Base-by-base conservation (phyloP, 2,113 vertebrate genomes). In the Electrona antarctica region DNA sequence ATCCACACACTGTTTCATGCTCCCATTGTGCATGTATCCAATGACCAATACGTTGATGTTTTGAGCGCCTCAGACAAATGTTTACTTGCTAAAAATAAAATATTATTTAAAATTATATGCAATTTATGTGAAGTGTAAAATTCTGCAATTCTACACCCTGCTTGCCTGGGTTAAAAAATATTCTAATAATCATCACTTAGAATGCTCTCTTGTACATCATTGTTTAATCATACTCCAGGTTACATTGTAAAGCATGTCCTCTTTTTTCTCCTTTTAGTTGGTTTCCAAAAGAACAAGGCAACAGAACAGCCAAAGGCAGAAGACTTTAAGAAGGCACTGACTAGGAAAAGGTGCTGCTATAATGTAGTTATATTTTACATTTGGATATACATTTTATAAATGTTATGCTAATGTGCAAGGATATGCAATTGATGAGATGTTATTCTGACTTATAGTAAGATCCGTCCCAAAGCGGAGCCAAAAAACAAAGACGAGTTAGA, bases 221-320 rank as follows among this genome's bases (percentile, higher is more conserved):
- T 29, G 52, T 28, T 75, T 62, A 65, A 21, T 66, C 66, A 11
- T 12, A 68, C 48, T 52, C 6, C 10, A 29, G 15, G 7, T 10
- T 59, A 29, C 10, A 64, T 33, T 4, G 2, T 52, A 29, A 55
- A 56, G 29, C 50, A 10, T 48, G 11, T 8, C 71, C 4, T 64
- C 64, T 67, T 33, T 21, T 9, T 67, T 67, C 57, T 84, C 4
- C 2, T 69, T 85, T 81, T 83, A 96, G 95, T 94, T 87, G 94
- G 94, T 71, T 96, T 91, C 81, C 94, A 95, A 87, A 96, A 86
- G 65, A 88, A 91, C 64, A 71, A 82, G 6, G 81, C 87, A 79
- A 21, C 29, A 6, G 46, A 74, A 49, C 5, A n/a, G n/a, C n/a
- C n/a, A 64, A 41, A 68, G 28, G n/a, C 60, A 33, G 67, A 83